These are phyloP conservation scores for Gymnarchus niloticus DNA, from an alignment of 2,113 vertebrate genomes.

Conservation along the genomic window DNA sequence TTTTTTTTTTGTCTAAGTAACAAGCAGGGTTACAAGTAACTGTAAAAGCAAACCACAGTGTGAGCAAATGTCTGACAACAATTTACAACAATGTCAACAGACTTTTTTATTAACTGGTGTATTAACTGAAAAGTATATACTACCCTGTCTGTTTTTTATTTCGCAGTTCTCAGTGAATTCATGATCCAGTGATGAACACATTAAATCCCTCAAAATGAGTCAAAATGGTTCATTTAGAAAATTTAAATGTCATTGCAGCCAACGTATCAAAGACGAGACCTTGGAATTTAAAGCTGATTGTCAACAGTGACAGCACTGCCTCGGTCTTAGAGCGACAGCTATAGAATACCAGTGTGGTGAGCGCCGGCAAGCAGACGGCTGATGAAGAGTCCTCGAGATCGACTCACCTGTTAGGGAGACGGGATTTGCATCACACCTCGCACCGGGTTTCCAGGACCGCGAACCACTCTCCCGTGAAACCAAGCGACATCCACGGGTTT, in stretches of 20 bases:
- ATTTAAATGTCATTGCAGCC: neutral
- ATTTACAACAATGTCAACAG: neutral
- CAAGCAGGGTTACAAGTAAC: too few relatives aligned
- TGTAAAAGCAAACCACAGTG: too few relatives aligned
- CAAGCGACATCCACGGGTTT: constrained; percentile 51
- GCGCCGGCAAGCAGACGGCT: neutral
- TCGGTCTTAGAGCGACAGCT: neutral
- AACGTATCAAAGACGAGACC: neutral
- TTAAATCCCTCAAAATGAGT: neutral
- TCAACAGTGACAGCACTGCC: neutral
- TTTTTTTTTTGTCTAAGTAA: too few relatives aligned
- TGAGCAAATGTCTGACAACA: too few relatives aligned
- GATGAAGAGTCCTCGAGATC: neutral
- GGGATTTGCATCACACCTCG: constrained; percentile 55
- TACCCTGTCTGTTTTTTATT: neutral
- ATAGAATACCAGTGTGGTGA: neutral
- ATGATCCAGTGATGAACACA: neutral
- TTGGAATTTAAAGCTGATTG: neutral
- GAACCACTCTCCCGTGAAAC: constrained; percentile 54
- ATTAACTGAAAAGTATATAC: neutral
- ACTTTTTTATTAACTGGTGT: neutral
- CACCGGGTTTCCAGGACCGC: constrained; percentile 51
- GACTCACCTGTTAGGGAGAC: constrained; percentile 62
- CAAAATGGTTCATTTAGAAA: neutral
- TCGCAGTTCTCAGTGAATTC: neutral